A percentile compares a stretch with the other conserved stretches of the same genome.
Evolutionary conservation across 2,797 vertebrate species (phyloP).

Genomic region (Bufotes viridis): DNA sequence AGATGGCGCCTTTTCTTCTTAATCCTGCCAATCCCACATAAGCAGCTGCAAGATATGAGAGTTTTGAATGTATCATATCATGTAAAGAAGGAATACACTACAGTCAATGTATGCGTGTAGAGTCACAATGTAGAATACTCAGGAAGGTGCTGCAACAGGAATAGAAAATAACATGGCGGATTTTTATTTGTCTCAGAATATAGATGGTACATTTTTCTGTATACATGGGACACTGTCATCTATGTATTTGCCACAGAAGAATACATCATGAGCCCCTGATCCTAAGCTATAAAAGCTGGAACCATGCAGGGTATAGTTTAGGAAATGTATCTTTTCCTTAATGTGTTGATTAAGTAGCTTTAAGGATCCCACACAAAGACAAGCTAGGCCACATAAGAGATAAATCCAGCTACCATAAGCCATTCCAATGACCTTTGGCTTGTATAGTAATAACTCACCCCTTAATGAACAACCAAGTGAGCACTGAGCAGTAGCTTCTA

Average conservation of each 20-base stretch:
- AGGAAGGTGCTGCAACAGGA: background rate
- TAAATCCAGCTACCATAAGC: slow-evolving; percentile 94
- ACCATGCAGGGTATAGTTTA: background rate
- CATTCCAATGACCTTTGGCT: slow-evolving; percentile 97
- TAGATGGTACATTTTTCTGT: background rate
- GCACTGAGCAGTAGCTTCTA: slow-evolving; percentile 81
- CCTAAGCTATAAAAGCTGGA: background rate
- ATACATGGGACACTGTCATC: background rate
- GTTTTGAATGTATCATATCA: slow-evolving; percentile 1
- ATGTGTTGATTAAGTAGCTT: slow-evolving; percentile 70
- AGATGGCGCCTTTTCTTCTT: slow-evolving; percentile 13
- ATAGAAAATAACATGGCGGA: background rate
- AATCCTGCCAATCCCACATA: slow-evolving; percentile 33
- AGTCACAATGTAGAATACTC: too few relatives aligned
- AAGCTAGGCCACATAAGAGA: slow-evolving; percentile 77
- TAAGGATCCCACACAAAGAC: slow-evolving; percentile 82
- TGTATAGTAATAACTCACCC: slow-evolving; percentile 89
- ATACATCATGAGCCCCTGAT: background rate
- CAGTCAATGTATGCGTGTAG: too few relatives aligned
- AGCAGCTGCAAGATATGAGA: slow-evolving; percentile 22
- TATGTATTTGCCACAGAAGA: background rate
- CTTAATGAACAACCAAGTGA: slow-evolving; percentile 99
- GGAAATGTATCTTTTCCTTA: slow-evolving; percentile 47
- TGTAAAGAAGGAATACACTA: background rate
- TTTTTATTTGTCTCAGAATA: background rate